Conservation (phyloP, 2,113 vertebrate species). For the Neotragus pygmaeus region DNA sequence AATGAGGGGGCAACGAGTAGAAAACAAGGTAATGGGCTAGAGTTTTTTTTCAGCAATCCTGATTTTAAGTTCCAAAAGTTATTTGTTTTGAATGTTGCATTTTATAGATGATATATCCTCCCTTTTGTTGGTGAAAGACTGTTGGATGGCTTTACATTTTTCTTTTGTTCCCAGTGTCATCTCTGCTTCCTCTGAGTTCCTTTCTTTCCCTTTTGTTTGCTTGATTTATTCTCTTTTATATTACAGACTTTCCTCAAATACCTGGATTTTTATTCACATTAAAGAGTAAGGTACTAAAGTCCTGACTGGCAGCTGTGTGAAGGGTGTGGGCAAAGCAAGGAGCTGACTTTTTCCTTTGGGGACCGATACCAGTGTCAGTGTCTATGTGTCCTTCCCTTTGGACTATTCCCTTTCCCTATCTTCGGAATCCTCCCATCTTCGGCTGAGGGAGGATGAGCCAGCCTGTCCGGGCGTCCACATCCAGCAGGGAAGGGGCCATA, state of each 20-base stretch:
- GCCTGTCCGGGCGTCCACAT: neutral
- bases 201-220: neutral
- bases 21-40: neutral
- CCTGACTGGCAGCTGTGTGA: neutral
- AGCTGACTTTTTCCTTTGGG: neutral
- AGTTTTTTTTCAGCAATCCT: neutral
- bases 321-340: neutral
- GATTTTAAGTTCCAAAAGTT: neutral
- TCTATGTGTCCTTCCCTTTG: neutral
- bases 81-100: neutral
- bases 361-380: neutral
- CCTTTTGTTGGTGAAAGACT: neutral
- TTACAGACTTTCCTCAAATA: neutral
- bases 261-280: neutral
- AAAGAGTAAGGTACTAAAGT: constrained; percentile 14
- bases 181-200: neutral
- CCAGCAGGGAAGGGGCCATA: neutral
- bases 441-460: neutral
- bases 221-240: neutral
- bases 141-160: neutral
- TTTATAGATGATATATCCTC: neutral
- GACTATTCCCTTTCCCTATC: neutral
- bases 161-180: neutral
- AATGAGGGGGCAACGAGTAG: neutral
- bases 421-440: neutral